Base-by-base conservation (phyloP, 2,888 invertebrate species). In the Blera fallax region DNA sequence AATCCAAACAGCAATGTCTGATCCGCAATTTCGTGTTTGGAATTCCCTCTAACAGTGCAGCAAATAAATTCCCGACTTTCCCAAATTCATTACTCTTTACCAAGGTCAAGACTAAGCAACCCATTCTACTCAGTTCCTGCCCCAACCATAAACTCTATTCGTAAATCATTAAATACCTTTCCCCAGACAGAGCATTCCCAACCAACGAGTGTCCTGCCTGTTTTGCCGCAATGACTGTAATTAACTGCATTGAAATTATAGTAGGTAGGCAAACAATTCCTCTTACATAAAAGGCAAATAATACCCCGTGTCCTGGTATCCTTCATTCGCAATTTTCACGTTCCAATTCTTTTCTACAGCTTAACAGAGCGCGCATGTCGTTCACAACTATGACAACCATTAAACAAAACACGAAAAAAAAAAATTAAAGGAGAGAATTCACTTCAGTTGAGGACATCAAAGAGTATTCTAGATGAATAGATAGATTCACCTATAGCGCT, bases 391-490 rank as follows among this genome's bases (percentile, higher is more conserved):
- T 56, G 37, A 18, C 34, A 70, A 56, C 27, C 27, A 34, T 70
- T 56, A 10, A 77, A 32, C 24, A 58, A 40, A 43, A 58, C 62
- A 58, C 37, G 3, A 24, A 14, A 14, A 48, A 27, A 48, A 32
- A 48, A 24, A 56, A 27, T 29, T 40, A 24, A 65, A 10, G 16
- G 10, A 64, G 16, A 62, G 27, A 48, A 27, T 73, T 62, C 73
- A 83, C 48, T 83, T 54, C 72, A 67, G 32, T 60, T 60, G 60
- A 83, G 73, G 78, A 78, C 78, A 64, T 74, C 73, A 83, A 83
- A 83, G 67, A 37, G 40, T 70, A 50, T 70, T 72, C 64, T 52
- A 72, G 58, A 65, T 77, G 60, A 82, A 77, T 65, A 56, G 52
- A 5, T 77, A 21, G 34, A 64, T 77, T 60, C 40, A 67, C 62